Evolutionary conservation across 2,113 vertebrate genomes (phyloP), one percentile per base, ranked within the genome.

Genomic region (Phyllostomus hastatus): DNA sequence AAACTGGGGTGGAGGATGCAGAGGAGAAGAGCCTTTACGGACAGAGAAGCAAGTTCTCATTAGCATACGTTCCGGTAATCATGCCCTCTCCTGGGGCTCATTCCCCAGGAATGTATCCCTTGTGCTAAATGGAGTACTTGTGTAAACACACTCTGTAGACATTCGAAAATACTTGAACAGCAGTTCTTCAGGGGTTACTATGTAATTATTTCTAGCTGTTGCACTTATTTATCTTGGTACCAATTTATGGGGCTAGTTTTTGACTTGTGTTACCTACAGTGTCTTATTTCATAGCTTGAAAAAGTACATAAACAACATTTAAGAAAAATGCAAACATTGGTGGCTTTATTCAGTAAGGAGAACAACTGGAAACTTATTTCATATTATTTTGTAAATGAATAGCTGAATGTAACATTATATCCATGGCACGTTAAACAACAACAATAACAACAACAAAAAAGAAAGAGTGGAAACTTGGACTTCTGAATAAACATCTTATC

Each of bases 161-260:
- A 4, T 78, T 93, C 67, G 41, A 69, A 90, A 67, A 89, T n/a
- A 9, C 64, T 88, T 9, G n/a, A 66, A 26, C 90, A 87, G 52
- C 43, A 59, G 12, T 80, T 85, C 75, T 80, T 70, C 43, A 70
- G 88, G 22, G 80, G 17, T 94, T n/a, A 35, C 83, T 57, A 0
- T 35, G 46, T 48, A 79, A 83, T 80, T 90, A 70, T 88, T 95
- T 91, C 54, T 86, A 81, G 85, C 70, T 54, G 16, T 95, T 90
- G 76, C 35, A 35, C 72, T 79, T 96, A 61, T 89, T 93, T 95
- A 83, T 94, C 54, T 87, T 84, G 67, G 64, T 83, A 35, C 38
- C 22, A 19, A 66, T 90, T 75, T 64, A 50, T 46, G 43, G 88
- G 80, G 26, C 31, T 84, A 46, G 22, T 48, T 50, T 96, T 90